Conservation (phyloP, 2,888 invertebrate species). For the Drosophila falleni region DNA sequence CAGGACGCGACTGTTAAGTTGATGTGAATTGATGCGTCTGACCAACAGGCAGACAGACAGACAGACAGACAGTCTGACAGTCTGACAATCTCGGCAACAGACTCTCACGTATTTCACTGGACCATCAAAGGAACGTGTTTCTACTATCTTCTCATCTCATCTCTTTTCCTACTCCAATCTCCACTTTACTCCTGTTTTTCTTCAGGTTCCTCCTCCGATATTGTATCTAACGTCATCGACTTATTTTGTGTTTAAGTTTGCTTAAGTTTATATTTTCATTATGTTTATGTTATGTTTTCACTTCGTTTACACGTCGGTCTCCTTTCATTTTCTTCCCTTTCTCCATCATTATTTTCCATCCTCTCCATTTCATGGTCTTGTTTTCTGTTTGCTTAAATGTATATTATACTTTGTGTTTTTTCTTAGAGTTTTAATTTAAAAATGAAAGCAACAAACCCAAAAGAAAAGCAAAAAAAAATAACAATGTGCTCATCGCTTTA, state of each 20-base stretch:
- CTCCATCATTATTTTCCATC: background rate
- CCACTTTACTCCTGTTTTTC: background rate
- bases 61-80: background rate
- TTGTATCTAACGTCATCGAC: constrained; percentile 56
- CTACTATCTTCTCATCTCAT: constrained; percentile 23
- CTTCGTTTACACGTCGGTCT: constrained; percentile 67
- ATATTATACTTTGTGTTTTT: constrained; percentile 54
- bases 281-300: constrained; percentile 74
- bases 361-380: constrained; percentile 3
- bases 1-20: constrained; percentile 49
- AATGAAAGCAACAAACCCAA: constrained; percentile 60
- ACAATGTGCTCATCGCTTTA: constrained; percentile 42
- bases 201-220: background rate
- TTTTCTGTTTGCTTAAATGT: constrained; percentile 54
- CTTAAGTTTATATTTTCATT: constrained; percentile 72
- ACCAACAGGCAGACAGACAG: background rate
- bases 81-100: constrained; percentile 50
- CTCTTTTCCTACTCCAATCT: background rate
- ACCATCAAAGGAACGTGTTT: constrained; percentile 64
- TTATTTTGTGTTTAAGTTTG: constrained; percentile 66
- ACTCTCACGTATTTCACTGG: constrained; percentile 64
- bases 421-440: constrained; percentile 66
- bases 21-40: constrained; percentile 64
- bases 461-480: constrained; percentile 9
- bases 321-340: background rate